These are phyloP conservation scores for Panthera uncia DNA, from an alignment of 2,113 vertebrate species.

Conservation along the genomic window DNA sequence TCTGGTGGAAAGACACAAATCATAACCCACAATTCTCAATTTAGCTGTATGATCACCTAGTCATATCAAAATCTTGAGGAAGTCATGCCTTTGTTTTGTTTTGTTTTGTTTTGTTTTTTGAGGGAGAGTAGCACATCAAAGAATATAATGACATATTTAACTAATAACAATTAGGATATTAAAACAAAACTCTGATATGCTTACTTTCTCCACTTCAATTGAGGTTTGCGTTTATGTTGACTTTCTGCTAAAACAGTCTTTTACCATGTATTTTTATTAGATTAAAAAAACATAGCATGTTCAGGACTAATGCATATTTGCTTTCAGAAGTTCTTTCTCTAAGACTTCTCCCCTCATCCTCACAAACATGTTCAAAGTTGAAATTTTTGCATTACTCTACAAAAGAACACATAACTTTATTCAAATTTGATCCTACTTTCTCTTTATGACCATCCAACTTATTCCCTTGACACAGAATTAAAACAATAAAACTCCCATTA, in stretches of 20 bases:
- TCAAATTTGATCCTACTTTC: slow-evolving; percentile 53
- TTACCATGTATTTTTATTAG: slow-evolving; percentile 62
- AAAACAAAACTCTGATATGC: slow-evolving; percentile 25
- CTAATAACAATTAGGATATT: background rate
- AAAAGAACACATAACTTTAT: slow-evolving; percentile 57
- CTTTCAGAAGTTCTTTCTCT: slow-evolving; percentile 58
- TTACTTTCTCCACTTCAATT: slow-evolving; percentile 22
- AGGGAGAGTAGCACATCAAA: background rate
- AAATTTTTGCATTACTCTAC: slow-evolving; percentile 51
- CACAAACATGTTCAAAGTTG: slow-evolving; percentile 56
- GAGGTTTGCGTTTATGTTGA: background rate
- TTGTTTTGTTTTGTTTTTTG: background rate
- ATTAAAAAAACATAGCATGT: slow-evolving; percentile 57
- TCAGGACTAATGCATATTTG: slow-evolving; percentile 15
- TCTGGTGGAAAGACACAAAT: background rate
- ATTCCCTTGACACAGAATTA: slow-evolving; percentile 71
- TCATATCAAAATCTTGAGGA: background rate
- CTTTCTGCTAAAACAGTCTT: background rate
- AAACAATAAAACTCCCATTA: slow-evolving; percentile 76
- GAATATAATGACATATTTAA: background rate
- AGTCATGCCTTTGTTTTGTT: background rate
- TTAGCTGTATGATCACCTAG: background rate
- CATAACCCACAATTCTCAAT: background rate
- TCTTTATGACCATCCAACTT: slow-evolving; percentile 59
- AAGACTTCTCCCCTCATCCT: background rate